Evolutionary conservation across 2,888 invertebrate genomes (phyloP), one percentile per base, ranked within the genome.

Genomic region (Drosophila sordidula): DNA sequence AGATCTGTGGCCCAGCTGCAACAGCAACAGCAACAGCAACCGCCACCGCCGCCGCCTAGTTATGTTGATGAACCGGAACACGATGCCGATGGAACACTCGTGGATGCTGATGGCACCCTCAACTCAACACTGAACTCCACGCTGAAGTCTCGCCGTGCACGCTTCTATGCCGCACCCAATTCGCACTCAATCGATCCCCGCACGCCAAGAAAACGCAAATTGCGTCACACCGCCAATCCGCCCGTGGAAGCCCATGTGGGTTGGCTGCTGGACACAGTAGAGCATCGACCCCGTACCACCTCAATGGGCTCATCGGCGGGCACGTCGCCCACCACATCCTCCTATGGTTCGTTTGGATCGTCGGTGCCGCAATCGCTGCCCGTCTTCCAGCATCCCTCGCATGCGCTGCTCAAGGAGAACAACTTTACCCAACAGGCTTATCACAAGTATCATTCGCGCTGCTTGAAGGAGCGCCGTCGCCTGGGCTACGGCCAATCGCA

Each of bases 381-480:
- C 32, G 94, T 95, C 49, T 98, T 98, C 94, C 98, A 98, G 91
- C 99, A 99, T 94, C 99, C 99, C 36, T 98, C 98, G 89, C 98
- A 99, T 93, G 95, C 97, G 8, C 93, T 99, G 78, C 95, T 99
- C 44, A 95, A 98, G 76, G 98, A 99, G 92, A 98, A 99, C 93
- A 98, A 98, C 91, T 99, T 99, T 93, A 98, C 98, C 6, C 99
- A 99, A 93, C 98, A 98, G 92, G 98, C 97, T 3, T 99, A 99
- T 93, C 97, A 98, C 93, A 98, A 98, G 92, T 99, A 98, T 93
- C 96, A 97, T 92, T 96, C 96, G 76, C 94, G 98, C 80, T 99
- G 99, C 93, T 94, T 94, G 92, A 82, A 94, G 96, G 99, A 99
- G 91, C 96, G 99, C 78, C 97, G 97, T 93, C 95, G 96, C 90